Evolutionary conservation across 2,888 invertebrate genomes (phyloP).

Genomic region (Antheraea yamamai): DNA sequence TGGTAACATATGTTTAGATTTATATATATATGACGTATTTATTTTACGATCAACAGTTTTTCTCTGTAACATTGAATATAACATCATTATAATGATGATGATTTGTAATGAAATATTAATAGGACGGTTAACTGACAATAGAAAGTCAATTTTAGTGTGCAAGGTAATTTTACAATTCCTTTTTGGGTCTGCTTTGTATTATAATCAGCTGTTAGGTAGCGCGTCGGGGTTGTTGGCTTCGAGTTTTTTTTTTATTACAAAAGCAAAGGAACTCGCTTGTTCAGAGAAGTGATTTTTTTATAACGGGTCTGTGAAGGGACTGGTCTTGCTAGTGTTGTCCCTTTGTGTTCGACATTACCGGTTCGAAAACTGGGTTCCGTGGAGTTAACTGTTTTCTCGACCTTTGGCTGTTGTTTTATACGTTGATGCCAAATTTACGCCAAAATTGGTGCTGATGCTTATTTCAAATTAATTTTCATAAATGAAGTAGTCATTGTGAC

Average conservation of each 20-base stretch:
- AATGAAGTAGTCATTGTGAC: no score
- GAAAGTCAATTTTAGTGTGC: conserved; percentile 9
- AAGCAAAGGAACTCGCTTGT: conserved; percentile 10
- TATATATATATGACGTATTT: conserved; percentile 34
- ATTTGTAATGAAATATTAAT: conserved; percentile 4
- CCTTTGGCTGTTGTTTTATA: neutral
- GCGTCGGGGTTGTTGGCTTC: conserved; percentile 18
- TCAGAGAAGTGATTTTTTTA: conserved; percentile 1
- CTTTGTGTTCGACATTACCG: neutral
- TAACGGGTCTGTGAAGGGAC: conserved; percentile 2
- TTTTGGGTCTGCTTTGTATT: conserved; percentile 11
- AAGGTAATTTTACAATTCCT: conserved; percentile 12
- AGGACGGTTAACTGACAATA: neutral
- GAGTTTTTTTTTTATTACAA: conserved; percentile 15
- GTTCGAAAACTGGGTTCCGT: conserved; percentile 2
- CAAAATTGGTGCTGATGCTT: neutral
- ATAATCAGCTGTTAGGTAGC: conserved; percentile 20
- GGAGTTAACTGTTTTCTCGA: neutral
- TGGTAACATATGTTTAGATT: conserved; percentile 60
- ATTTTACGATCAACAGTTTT: conserved; percentile 33
- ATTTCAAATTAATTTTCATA: no score
- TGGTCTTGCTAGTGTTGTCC: conserved; percentile 1
- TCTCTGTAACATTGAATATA: neutral
- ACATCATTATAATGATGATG: conserved; percentile 11
- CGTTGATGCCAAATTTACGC: neutral